Evolutionary conservation across 2,797 vertebrate genomes (phyloP), one percentile per base, ranked within the genome.

Genomic region (Sebastes melanostomus): DNA sequence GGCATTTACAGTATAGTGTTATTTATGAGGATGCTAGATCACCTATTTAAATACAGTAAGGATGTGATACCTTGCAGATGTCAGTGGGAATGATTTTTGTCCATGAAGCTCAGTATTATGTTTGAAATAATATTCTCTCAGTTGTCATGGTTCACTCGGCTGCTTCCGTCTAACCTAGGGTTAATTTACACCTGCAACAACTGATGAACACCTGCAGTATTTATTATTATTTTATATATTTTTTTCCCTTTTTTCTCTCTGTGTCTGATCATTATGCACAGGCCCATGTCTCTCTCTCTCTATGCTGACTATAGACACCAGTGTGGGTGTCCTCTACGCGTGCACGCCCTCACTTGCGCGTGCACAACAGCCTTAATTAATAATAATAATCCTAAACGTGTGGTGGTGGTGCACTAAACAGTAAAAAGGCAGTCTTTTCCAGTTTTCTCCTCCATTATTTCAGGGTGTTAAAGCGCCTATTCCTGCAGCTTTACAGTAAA

Each of bases 251-350:
- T 9, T 20, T 38, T 38, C 10, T 60, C 2, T 38, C 5, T 60
- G 25, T 50, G 46, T 42, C 77, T 76, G 34, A 79, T 70, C 70
- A 74, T 85, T 83, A 80, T 66, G 83, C 81, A 75, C 77, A 34
- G 62, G 86, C 89, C 84, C 71, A 56, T 87, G 83, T 81, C 8
- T 83, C 55, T 81, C 66, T 38, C 12, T 38, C 36, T 14, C 77
- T 59, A 38, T 38, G 36, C 62, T 62, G 72, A 78, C 66, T 58
- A 11, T 34, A 72, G 84, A 75, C 83, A 58, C 66, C 62, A 80
- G 80, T 81, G 92, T 90, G 92, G 78, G 90, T 88, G 90, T 93
- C 85, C 88, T 81, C 18, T 82, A 5, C 36, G 36, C 12, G 36
- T 38, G 36, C 36, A 38, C 4, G 36, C 36, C 36, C 36, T 38